These are phyloP conservation scores for Ascaphus truei DNA, from an alignment of 2,113 vertebrate genomes.

Conservation along the genomic window DNA sequence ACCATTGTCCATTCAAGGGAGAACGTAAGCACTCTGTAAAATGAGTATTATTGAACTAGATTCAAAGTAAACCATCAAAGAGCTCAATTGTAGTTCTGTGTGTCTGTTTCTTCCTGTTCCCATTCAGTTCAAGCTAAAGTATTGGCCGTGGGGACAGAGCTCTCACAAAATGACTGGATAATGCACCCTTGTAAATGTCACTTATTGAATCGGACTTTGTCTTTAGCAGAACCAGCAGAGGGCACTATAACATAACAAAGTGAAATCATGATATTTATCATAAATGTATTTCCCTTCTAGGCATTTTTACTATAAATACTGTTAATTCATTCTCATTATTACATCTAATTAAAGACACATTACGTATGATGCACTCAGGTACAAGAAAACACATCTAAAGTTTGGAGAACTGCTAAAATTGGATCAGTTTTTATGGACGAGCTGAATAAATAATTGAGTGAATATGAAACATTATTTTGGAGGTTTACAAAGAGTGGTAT, in stretches of 20 bases:
- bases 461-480: not conserved
- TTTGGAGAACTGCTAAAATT: not conserved
- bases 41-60: too few relatives aligned
- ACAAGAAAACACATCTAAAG: constrained; percentile 12
- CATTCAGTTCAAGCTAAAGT: too few relatives aligned
- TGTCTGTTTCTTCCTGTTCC: too few relatives aligned
- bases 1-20: too few relatives aligned
- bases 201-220: too few relatives aligned
- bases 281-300: not conserved
- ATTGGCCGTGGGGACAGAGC: too few relatives aligned
- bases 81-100: too few relatives aligned
- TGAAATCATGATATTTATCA: not conserved
- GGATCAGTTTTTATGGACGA: not conserved
- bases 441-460: not conserved
- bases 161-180: too few relatives aligned
- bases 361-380: not conserved
- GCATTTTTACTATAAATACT: not conserved
- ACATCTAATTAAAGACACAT: not conserved
- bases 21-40: too few relatives aligned
- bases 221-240: not conserved
- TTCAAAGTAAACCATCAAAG: too few relatives aligned
- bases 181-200: too few relatives aligned
- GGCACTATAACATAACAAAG: constrained; percentile 6
- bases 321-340: not conserved
- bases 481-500: not conserved